phyloP scores from a whole-genome alignment of 2,113 vertebrate genomes.

The Corynorhinus townsendii region DNA sequence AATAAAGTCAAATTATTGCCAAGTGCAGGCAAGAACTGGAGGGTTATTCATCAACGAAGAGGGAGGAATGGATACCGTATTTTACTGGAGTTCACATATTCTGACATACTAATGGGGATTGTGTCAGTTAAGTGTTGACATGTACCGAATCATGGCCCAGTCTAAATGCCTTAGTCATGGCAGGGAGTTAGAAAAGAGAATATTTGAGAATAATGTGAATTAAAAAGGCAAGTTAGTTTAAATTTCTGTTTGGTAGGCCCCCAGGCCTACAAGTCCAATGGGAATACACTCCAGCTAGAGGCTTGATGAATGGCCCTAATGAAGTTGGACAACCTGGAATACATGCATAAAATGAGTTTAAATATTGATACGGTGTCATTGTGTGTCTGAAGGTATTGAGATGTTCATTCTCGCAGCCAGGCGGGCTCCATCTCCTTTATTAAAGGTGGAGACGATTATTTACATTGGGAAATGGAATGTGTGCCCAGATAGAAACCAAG shows the following conservation, averaged over 20 bases:
- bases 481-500: constrained; percentile 72
- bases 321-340: constrained; percentile 99
- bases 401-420: constrained; percentile 95
- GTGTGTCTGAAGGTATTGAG: constrained; percentile 92
- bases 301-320: constrained; percentile 98
- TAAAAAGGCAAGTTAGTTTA: constrained; percentile 87
- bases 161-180: constrained; percentile 79
- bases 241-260: constrained; percentile 89
- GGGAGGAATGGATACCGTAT: constrained; percentile 17
- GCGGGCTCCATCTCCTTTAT: constrained; percentile 86
- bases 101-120: constrained; percentile 66
- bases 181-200: constrained; percentile 77
- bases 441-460: constrained; percentile 85
- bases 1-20: constrained; percentile 64
- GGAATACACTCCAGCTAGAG: constrained; percentile 87
- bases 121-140: constrained; percentile 69
- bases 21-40: constrained; percentile 27
- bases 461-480: constrained; percentile 83
- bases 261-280: constrained; percentile 86
- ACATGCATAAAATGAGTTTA: constrained; percentile 98
- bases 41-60: constrained; percentile 5
- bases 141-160: constrained; percentile 61
- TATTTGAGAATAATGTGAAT: constrained; percentile 85
- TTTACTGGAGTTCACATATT: constrained; percentile 43
- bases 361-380: constrained; percentile 99